Evolutionary conservation across 2,797 vertebrate species (phyloP), one percentile per base, ranked within the genome.

Genomic region (Intellagama lesueurii): DNA sequence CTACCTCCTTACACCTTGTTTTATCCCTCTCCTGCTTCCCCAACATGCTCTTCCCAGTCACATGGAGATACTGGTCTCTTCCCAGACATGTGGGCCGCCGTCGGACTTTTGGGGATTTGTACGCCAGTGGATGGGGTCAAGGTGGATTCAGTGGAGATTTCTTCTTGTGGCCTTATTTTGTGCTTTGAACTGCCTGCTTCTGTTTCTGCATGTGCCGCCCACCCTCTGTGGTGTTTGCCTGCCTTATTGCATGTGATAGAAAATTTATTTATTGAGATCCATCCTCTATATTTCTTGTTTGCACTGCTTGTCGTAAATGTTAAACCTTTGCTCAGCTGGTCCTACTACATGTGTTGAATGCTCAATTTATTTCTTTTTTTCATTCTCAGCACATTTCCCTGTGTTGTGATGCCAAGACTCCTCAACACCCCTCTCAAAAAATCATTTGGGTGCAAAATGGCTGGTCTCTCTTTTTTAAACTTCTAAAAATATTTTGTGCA

Each of bases 81-180:
- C 98, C 99, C 96, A 98, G 98, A 96, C 98, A 99, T 91, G 78
- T 97, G 95, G 98, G 98, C 96, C 98, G 98, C 91, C 98, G 98
- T 95, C 98, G 98, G 97, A 99, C 99, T 80, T 98, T 99, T 97
- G 98, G 99, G 97, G 98, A 99, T 98, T 98, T 99, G 96, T 98
- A 98, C 98, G 96, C 97, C 98, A 96, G 97, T 97, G 98, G 98
- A 98, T 98, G 98, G 98, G 98, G 97, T 97, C 98, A 96, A 99
- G 99, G 99, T 99, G 98, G 98, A 99, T 95, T 68, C 81, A 73
- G 5, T 8, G 91, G 97, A 96, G 97, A 95, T 96, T 93, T 92
- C 86, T 92, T 93, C 30, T 94, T 94, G 97, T 96, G 95, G 84
- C 88, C 85, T 81, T 90, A 47, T 95, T 91, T 83, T 92, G 91